phyloP scores from a whole-genome alignment of 2,797 vertebrate species.

The Protonibea diacanthus region DNA sequence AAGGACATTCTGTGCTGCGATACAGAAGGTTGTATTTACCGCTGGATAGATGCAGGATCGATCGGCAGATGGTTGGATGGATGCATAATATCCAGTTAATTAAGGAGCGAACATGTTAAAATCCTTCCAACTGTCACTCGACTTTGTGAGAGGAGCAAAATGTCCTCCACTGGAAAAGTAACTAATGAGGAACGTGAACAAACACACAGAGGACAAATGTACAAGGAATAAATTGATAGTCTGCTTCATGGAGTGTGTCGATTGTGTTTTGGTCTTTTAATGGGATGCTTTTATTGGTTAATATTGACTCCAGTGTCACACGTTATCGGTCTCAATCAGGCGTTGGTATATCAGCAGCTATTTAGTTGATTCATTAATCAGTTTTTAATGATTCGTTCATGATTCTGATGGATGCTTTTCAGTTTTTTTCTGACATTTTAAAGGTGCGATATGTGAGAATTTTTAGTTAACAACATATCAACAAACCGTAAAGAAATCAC shows the following conservation, averaged over 20 bases:
- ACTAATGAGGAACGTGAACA: background rate
- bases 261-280: no score
- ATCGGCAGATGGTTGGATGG: constrained; percentile 49
- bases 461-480: no score
- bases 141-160: constrained; percentile 5
- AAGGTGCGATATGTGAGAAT: no score
- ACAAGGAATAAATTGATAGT: background rate
- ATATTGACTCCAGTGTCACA: background rate
- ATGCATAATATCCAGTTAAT: constrained; percentile 54
- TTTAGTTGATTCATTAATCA: no score
- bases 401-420: no score
- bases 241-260: background rate
- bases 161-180: constrained; percentile 1
- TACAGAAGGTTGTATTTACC: constrained; percentile 38
- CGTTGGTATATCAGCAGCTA: background rate
- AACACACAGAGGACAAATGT: background rate
- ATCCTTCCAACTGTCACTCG: constrained; percentile 14
- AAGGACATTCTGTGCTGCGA: constrained; percentile 19
- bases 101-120: constrained; percentile 30
- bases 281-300: background rate
- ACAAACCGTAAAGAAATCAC: no score
- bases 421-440: no score
- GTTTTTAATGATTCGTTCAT: background rate
- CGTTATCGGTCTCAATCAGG: background rate
- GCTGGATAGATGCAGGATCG: constrained; percentile 14